Conservation (phyloP, 2,797 vertebrate genomes). For the Halcyon badia region DNA sequence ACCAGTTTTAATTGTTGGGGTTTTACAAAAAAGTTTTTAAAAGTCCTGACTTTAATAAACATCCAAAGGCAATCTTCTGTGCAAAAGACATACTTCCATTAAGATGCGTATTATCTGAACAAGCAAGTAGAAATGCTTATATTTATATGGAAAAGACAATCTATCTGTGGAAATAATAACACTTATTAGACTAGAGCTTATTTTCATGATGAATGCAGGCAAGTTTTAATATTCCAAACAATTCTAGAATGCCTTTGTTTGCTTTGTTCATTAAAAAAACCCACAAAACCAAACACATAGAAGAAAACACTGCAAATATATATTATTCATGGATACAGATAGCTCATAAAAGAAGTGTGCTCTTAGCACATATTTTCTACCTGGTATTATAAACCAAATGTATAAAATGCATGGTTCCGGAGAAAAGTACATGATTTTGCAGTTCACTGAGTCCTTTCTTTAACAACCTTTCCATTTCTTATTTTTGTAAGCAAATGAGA, state of each 20-base stretch:
- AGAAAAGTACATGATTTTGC: constrained; percentile 50
- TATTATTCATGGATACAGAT: constrained; percentile 52
- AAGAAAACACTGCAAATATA: neutral
- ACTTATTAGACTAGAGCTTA: constrained; percentile 30
- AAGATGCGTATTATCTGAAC: constrained; percentile 4
- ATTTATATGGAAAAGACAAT: neutral
- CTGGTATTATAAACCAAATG: constrained; percentile 21
- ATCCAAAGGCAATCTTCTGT: neutral
- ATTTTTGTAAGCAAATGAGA: neutral
- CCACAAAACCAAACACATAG: neutral
- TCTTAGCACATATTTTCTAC: constrained; percentile 28
- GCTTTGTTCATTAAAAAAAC: constrained; percentile 39
- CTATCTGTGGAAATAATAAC: neutral
- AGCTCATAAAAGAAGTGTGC: constrained; percentile 47
- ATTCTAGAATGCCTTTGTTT: constrained; percentile 20
- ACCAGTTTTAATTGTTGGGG: neutral
- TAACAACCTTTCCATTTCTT: constrained; percentile 16
- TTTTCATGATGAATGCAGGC: neutral
- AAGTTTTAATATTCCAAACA: constrained; percentile 55
- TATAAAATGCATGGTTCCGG: constrained; percentile 30
- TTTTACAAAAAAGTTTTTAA: neutral
- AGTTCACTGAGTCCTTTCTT: constrained; percentile 44
- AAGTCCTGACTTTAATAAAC: neutral
- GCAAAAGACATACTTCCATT: neutral
- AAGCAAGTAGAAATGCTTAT: neutral